Base-by-base conservation (phyloP, 1,140 invertebrate species). In the Batillaria attramentaria region DNA sequence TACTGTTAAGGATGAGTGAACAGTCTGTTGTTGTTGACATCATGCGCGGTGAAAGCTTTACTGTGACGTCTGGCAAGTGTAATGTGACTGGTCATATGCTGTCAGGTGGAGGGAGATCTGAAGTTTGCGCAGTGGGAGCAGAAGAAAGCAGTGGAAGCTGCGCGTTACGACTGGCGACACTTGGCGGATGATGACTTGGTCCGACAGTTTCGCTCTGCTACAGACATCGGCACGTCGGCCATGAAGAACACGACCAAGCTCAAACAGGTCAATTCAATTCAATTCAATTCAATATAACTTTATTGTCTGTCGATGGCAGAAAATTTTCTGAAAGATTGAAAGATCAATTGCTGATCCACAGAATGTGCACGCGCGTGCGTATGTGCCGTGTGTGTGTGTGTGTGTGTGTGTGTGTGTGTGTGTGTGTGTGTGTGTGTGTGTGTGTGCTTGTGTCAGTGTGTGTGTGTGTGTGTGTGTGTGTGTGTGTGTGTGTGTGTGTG, bases 171-270 rank as follows among this genome's bases (percentile, higher is more conserved):
- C 78, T 91, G 93, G 85, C 92, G 93, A 33, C 90, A 90, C 10
- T 93, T 97, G 46, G 92, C 93, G 4, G 95, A 97, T 89, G 93
- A 93, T 18, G 88, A 91, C 13, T 93, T 95, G 0, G 94, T 93
- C 85, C 91, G 97, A 80, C 94, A 96, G 87, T 91, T 98, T 8
- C 93, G 94, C 84, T 93, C 95, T 75, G 92, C 97, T 35, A 95
- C 95, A 8, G 94, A 94, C 65, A 94, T 97, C 1, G 97, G 97
- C 0, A 92, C 92, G 0, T 91, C 95, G 0, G 95, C 94, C 1
- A 90, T 97, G 42, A 60, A 78, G 16, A 77, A 84, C 72, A 46
- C 33, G 24, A 77, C 57, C 3, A 80, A 83, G 39, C 24, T 81
- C 5, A 77, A 79, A 62, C 18, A 69, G 79, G 83, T 84, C 43